Evolutionary conservation across 2,888 invertebrate species (phyloP).

Genomic region (Melolontha melolontha): DNA sequence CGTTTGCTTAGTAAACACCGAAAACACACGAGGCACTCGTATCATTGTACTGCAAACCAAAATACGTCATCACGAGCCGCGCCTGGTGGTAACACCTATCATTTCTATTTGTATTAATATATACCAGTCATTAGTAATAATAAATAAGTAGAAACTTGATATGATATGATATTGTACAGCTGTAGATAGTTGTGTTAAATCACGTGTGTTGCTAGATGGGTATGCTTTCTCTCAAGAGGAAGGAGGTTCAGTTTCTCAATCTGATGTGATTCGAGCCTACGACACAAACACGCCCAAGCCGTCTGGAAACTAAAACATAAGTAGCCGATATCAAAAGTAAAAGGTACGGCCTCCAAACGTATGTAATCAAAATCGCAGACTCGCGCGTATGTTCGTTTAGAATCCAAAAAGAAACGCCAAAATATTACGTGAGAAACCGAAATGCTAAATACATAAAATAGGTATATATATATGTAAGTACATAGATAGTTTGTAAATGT

Average conservation of each 20-base stretch:
- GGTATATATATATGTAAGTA: constrained; percentile 5
- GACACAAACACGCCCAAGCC: constrained; percentile 91
- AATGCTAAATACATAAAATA: not conserved
- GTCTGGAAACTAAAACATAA: constrained; percentile 66
- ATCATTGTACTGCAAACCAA: no score
- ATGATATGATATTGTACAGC: constrained; percentile 10
- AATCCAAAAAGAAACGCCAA: constrained; percentile 11
- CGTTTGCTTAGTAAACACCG: no score
- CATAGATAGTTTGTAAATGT: constrained; percentile 39
- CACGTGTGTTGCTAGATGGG: constrained; percentile 77
- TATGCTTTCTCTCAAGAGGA: constrained; percentile 99
- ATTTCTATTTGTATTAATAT: constrained; percentile 9
- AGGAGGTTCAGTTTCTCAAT: constrained; percentile 93
- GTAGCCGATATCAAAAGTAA: no score
- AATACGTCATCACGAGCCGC: no score
- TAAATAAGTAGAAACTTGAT: not conserved
- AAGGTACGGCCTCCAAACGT: not conserved
- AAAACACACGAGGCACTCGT: no score
- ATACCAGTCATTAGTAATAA: constrained; percentile 8
- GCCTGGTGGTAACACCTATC: not conserved
- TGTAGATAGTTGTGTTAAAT: constrained; percentile 26
- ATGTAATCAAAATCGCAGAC: not conserved
- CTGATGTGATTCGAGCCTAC: constrained; percentile 95
- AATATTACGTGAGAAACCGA: constrained; percentile 1
- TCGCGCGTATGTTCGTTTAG: constrained; percentile 1